A percentile compares a stretch with the other conserved stretches of the same genome.
Evolutionary conservation across 2,113 vertebrate genomes (phyloP).

Genomic region (Physeter macrocephalus): DNA sequence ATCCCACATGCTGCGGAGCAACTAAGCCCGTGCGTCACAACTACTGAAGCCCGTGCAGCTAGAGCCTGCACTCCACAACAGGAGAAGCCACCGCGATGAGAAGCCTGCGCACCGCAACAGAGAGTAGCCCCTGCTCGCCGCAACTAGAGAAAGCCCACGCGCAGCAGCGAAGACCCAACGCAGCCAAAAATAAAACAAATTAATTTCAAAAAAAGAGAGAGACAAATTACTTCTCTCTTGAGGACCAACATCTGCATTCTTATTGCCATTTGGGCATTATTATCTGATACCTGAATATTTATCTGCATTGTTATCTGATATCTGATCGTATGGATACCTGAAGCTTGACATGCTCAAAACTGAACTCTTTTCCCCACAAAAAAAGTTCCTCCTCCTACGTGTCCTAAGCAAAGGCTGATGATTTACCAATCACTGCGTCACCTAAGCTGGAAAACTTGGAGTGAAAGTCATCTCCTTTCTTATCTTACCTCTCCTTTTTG

Average conservation of each 20-base stretch:
- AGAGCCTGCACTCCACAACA: no score
- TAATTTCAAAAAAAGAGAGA: neutral
- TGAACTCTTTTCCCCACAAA: neutral
- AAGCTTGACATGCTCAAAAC: neutral
- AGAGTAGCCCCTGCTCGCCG: no score
- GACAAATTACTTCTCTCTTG: neutral
- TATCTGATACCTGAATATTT: neutral
- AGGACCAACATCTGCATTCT: neutral
- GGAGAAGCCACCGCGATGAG: no score
- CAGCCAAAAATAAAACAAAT: no score
- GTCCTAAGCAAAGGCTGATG: neutral
- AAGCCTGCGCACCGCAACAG: no score
- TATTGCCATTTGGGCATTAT: neutral
- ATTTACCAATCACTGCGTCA: neutral
- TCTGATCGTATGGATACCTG: neutral
- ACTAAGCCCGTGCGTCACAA: no score
- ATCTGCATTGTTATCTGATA: neutral
- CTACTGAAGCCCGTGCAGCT: no score
- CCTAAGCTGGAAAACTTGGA: neutral
- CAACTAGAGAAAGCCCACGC: no score
- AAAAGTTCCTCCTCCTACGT: neutral
- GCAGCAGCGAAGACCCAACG: no score
- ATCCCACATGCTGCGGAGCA: no score
- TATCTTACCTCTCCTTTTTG: neutral
- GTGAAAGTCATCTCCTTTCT: neutral